Evolutionary conservation across 2,113 vertebrate species (phyloP), one percentile per base, ranked within the genome.

Genomic region (Hippocampus mohnikei): DNA sequence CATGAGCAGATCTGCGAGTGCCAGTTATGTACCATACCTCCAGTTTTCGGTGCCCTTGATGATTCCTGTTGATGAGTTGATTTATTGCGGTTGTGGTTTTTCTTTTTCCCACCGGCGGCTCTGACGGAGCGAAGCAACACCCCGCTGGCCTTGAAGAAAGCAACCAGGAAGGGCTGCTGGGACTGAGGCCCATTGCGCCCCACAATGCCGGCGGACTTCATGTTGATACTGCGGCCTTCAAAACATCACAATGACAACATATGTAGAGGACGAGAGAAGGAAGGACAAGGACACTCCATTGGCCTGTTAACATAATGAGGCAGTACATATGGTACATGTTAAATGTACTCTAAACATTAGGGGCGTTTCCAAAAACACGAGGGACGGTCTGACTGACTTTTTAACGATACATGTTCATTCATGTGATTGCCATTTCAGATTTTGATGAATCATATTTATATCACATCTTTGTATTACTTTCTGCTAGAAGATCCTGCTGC

Each of bases 91-190:
- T 92, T 96, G 86, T 95, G 94, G 75, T 94, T 96, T 91, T 98
- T 99, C 81, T 92, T 93, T 87, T 97, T 99, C 60, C 91, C 94
- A 66, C 93, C 94, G 69, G 95, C 91, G 59, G 97, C 97, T 89
- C 96, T 92, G 66, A 98, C 95, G 1, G 97, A 99, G 72, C 97
- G 96, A 69, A 98, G 93, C 75, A 99, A 92, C 23, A 99, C 95
- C 87, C 97, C 96, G 0, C 97, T 99, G 72, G 96, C 97, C 91
- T 99, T 99, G 88, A 99, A 99, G 91, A 99, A 98, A 1, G 97
- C 96, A 83, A 99, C 97, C 89, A 98, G 94, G 89, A 99, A 99
- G 0, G 97, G 97, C 61, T 99, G 96, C 71, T 99, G 98, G 80
- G 97, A 96, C 82, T 99, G 97, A 42, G 96, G 96, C 44, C 97